Conservation (phyloP, 2,797 vertebrate genomes). For the Neosalanx taihuensis region DNA sequence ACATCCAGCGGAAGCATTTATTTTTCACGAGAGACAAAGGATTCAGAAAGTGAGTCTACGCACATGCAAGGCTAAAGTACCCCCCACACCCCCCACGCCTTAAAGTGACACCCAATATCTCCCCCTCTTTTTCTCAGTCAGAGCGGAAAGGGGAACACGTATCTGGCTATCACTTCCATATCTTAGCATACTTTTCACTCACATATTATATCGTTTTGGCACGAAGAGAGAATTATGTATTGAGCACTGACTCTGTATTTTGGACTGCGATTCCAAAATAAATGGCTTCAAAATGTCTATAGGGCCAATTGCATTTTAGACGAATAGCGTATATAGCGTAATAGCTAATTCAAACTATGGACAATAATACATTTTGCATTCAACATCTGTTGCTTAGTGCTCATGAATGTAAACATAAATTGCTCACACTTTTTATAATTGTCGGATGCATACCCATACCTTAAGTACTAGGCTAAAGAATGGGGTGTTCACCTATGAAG, state of each 20-base stretch:
- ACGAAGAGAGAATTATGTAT: conserved; percentile 35
- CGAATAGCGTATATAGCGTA: too few relatives aligned
- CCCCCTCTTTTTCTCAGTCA: conserved; percentile 31
- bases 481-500: neutral
- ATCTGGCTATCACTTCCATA: conserved; percentile 50
- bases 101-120: conserved; percentile 57
- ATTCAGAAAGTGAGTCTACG: conserved; percentile 44
- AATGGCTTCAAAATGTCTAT: conserved; percentile 6
- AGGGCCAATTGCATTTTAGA: neutral
- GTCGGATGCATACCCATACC: conserved; percentile 36
- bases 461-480: conserved; percentile 20
- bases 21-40: conserved; percentile 76
- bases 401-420: conserved; percentile 6
- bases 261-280: conserved; percentile 14
- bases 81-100: conserved; percentile 31
- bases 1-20: conserved; percentile 76
- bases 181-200: conserved; percentile 37
- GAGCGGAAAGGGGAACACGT: conserved; percentile 56
- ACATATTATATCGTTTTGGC: conserved; percentile 41
- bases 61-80: conserved; percentile 47
- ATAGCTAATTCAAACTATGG: conserved; percentile 20
- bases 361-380: conserved; percentile 31
- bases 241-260: conserved; percentile 24
- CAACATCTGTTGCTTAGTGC: conserved; percentile 13
- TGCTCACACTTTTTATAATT: conserved; percentile 25